Conservation (phyloP, 2,113 vertebrate species). For the Apodemus sylvaticus region DNA sequence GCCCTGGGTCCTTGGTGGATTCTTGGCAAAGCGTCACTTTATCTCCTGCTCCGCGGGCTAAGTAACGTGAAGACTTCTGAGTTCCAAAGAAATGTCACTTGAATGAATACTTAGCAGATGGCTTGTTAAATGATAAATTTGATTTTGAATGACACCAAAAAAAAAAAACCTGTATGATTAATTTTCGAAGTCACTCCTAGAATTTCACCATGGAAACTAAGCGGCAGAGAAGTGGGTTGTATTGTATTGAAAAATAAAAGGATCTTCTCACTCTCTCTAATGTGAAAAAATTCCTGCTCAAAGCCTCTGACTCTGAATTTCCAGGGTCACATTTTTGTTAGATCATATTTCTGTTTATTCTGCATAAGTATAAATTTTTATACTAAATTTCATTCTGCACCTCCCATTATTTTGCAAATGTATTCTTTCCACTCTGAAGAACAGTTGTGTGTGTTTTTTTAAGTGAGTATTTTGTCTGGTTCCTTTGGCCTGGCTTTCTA, state of each 20-base stretch:
- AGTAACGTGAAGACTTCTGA: neutral
- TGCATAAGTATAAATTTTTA: constrained; percentile 13
- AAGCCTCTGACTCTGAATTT: neutral
- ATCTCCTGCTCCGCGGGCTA: neutral
- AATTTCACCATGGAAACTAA: constrained; percentile 20
- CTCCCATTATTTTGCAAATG: constrained; percentile 38
- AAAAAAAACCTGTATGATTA: neutral
- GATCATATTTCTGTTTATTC: neutral
- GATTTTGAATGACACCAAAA: neutral
- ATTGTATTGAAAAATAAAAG: neutral
- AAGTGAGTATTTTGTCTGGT: neutral
- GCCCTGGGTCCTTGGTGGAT: neutral
- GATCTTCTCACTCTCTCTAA: neutral
- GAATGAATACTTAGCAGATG: neutral
- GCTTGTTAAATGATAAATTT: constrained; percentile 7
- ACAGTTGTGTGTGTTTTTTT: neutral
- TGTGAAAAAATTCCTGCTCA: neutral
- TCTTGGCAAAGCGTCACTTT: neutral
- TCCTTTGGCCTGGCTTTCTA: constrained; percentile 30
- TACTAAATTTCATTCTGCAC: neutral
- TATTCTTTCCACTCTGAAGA: neutral
- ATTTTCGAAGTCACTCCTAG: constrained; percentile 32
- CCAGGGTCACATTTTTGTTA: neutral
- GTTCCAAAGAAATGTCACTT: neutral
- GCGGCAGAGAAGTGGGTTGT: neutral